Conservation (phyloP, 2,797 vertebrate species). For the Diglossa cyanea region DNA sequence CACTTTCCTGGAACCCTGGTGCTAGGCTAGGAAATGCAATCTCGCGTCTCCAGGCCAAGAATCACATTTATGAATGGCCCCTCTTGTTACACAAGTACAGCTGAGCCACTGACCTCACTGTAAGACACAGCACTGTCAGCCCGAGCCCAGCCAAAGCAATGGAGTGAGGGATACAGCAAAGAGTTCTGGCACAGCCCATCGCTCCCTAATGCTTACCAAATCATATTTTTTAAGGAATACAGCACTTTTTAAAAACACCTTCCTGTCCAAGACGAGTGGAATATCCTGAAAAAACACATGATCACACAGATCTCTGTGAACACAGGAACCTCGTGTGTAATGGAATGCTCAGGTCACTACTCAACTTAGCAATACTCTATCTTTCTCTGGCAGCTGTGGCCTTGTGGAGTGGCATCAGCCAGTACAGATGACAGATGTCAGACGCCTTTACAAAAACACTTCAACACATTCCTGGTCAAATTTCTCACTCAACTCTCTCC, state of each 20-base stretch:
- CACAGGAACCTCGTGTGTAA: not conserved
- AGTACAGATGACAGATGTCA: not conserved
- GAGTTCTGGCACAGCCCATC: not conserved
- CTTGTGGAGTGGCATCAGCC: not conserved
- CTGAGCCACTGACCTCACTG: constrained; percentile 26
- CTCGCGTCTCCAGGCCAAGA: not conserved
- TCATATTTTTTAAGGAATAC: not conserved
- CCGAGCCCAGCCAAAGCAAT: not conserved
- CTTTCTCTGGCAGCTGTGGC: not conserved
- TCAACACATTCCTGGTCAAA: not conserved
- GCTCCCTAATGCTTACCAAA: not conserved
- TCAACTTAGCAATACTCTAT: not conserved
- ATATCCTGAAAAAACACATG: not conserved
- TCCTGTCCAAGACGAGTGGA: not conserved
- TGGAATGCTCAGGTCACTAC: not conserved
- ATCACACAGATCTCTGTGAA: not conserved
- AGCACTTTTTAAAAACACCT: not conserved
- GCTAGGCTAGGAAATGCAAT: not conserved
- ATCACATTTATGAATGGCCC: constrained; percentile 15
- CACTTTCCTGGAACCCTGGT: not conserved
- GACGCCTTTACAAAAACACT: not conserved
- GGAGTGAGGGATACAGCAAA: not conserved
- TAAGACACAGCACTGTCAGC: not conserved
- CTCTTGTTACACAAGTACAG: constrained; percentile 32
- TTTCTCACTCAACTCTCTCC: not conserved